phyloP scores from a whole-genome alignment of 1,140 invertebrate species.

The Drosophila pandora region DNA sequence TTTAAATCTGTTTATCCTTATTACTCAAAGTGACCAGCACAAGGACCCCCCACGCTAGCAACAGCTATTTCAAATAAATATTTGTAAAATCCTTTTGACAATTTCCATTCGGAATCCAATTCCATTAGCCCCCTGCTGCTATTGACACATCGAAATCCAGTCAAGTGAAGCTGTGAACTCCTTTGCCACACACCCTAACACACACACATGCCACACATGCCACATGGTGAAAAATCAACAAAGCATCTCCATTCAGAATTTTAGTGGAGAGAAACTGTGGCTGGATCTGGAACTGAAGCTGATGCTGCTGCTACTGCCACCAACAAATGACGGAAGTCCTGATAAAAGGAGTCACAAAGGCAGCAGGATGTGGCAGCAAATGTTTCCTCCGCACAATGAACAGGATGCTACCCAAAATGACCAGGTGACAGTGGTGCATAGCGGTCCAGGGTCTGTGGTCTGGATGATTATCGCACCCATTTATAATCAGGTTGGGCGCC shows the following conservation, averaged over 20 bases:
- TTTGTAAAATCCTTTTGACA: conserved; percentile 50
- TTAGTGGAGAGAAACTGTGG: not conserved
- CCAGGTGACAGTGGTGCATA: conserved; percentile 23
- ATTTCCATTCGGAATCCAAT: conserved; percentile 60
- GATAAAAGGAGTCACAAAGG: conserved; percentile 67
- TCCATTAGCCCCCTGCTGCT: conserved; percentile 56
- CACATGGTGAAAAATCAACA: conserved; percentile 62
- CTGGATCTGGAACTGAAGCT: not conserved
- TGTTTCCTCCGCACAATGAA: conserved; percentile 53
- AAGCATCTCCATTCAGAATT: not conserved
- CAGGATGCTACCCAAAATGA: conserved; percentile 48
- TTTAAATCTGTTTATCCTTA: not conserved
- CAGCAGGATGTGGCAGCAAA: conserved; percentile 51
- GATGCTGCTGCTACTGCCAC: conserved; percentile 3
- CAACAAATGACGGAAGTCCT: conserved; percentile 63
- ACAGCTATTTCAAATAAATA: conserved; percentile 52
- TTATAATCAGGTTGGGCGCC: conserved; percentile 50
- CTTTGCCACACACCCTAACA: conserved; percentile 37
- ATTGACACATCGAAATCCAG: conserved; percentile 51
- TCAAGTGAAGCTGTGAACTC: conserved; percentile 38
- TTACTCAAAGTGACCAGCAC: conserved; percentile 15
- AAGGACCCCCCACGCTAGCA: conserved; percentile 9
- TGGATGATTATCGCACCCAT: conserved; percentile 27
- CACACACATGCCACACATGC: too few species aligned
- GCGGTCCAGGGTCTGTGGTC: not conserved